phyloP scores from a whole-genome alignment of 1,140 invertebrate species.

The Drosophila triauraria region DNA sequence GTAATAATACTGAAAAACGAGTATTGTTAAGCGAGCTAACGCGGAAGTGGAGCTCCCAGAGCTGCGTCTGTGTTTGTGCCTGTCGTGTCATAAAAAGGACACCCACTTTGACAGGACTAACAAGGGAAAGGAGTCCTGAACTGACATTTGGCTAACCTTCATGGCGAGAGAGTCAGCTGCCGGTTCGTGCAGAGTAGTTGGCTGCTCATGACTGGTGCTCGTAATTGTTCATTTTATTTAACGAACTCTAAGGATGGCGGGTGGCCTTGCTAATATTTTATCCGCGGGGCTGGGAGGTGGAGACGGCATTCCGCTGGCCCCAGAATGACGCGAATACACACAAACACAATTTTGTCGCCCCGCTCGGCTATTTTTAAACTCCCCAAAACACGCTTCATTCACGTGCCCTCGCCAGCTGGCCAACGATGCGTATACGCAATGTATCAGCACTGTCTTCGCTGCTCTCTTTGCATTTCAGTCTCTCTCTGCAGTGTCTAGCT shows the following conservation, averaged over 20 bases:
- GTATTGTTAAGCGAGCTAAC: conserved; percentile 11
- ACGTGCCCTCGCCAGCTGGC: conserved; percentile 52
- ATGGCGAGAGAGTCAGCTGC: conserved; percentile 18
- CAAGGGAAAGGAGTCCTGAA: conserved; percentile 28
- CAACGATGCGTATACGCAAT: conserved; percentile 67
- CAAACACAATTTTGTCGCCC: conserved; percentile 27
- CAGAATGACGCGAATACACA: conserved; percentile 8
- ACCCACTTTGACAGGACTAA: conserved; percentile 18
- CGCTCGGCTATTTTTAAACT: conserved; percentile 51
- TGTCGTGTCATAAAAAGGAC: conserved; percentile 29
- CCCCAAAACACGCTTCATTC: conserved; percentile 62
- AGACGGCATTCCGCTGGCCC: background rate
- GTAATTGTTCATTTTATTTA: conserved; percentile 60
- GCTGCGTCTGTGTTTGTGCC: conserved; percentile 21
- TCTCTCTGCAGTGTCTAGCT: background rate
- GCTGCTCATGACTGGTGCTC: conserved; percentile 30
- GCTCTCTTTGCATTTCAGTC: background rate
- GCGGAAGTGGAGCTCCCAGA: conserved; percentile 41
- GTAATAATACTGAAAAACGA: background rate
- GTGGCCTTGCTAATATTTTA: conserved; percentile 41
- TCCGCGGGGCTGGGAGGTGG: background rate
- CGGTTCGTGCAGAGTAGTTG: conserved; percentile 30
- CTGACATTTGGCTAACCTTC: conserved; percentile 67
- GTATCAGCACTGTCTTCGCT: background rate
- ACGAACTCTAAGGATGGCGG: conserved; percentile 30